Evolutionary conservation across 1,140 invertebrate genomes (phyloP).

Genomic region (Drosophila bifasciata): DNA sequence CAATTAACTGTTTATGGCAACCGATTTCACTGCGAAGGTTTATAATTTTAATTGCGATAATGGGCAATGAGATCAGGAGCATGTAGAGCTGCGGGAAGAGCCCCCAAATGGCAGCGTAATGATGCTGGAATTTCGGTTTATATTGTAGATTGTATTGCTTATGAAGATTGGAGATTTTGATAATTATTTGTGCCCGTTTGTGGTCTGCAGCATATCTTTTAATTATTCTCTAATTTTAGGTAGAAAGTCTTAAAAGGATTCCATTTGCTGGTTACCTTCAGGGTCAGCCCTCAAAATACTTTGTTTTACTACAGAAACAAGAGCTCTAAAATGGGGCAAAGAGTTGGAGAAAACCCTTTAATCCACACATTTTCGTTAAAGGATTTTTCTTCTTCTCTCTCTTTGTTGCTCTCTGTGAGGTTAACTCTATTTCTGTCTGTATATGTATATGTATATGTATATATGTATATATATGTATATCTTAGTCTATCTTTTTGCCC

Average conservation of each 20-base stretch:
- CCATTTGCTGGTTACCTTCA: no score
- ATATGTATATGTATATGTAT: no score
- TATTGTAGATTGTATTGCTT: not conserved
- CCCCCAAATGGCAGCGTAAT: constrained; percentile 21
- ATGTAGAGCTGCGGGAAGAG: constrained; percentile 17
- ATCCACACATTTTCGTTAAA: constrained; percentile 6
- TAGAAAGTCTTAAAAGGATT: constrained; percentile 1
- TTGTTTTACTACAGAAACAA: not conserved
- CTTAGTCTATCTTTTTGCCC: no score
- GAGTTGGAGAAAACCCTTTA: not conserved
- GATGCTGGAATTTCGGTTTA: not conserved
- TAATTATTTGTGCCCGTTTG: not conserved
- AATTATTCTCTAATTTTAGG: not conserved
- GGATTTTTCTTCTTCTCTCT: no score
- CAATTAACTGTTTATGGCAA: constrained; percentile 52
- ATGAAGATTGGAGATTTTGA: no score
- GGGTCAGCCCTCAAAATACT: not conserved
- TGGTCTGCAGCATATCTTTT: not conserved
- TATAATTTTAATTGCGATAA: constrained; percentile 39
- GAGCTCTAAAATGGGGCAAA: not conserved
- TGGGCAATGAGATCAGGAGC: constrained; percentile 39
- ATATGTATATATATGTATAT: no score
- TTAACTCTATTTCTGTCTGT: no score
- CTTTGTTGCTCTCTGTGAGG: no score
- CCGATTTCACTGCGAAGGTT: constrained; percentile 38